Percentiles rank a stretch among this genome's conserved stretches.
Evolutionary conservation across 2,797 vertebrate genomes (phyloP).

Genomic region (Florisuga fusca): DNA sequence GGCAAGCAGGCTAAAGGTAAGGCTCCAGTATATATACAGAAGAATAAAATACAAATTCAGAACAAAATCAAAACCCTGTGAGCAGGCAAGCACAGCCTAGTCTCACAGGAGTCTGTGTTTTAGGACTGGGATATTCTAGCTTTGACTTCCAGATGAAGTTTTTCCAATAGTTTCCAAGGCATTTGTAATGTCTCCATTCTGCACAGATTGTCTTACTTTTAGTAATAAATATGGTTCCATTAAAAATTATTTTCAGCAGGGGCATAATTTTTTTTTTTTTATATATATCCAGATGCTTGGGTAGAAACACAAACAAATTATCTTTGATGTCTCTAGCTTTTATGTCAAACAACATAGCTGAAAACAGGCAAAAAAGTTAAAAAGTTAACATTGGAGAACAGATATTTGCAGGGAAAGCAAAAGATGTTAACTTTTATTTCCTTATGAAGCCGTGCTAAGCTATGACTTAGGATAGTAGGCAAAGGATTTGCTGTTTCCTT

Average conservation of each 20-base stretch:
- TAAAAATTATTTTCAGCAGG: not conserved
- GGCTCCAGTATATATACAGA: not conserved
- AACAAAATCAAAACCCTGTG: not conserved
- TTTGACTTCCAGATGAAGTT: not conserved
- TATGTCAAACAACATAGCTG: not conserved
- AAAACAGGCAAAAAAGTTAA: not conserved
- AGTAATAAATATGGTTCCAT: not conserved
- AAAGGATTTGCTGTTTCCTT: not conserved
- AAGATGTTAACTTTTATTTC: not conserved
- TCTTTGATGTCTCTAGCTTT: not conserved
- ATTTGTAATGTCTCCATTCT: not conserved
- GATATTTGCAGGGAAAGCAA: not conserved
- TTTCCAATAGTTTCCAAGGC: not conserved
- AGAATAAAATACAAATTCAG: no score
- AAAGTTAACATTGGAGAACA: not conserved
- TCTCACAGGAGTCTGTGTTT: not conserved
- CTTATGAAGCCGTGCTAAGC: not conserved
- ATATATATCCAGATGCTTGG: not conserved
- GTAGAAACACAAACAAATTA: not conserved
- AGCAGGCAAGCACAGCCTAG: not conserved
- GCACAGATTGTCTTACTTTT: not conserved
- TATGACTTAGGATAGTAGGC: not conserved
- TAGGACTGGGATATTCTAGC: not conserved
- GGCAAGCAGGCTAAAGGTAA: not conserved
- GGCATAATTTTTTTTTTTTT: not conserved